These are phyloP conservation scores for Ostrea edulis DNA, from an alignment of 1,140 invertebrate species.

Conservation along the genomic window DNA sequence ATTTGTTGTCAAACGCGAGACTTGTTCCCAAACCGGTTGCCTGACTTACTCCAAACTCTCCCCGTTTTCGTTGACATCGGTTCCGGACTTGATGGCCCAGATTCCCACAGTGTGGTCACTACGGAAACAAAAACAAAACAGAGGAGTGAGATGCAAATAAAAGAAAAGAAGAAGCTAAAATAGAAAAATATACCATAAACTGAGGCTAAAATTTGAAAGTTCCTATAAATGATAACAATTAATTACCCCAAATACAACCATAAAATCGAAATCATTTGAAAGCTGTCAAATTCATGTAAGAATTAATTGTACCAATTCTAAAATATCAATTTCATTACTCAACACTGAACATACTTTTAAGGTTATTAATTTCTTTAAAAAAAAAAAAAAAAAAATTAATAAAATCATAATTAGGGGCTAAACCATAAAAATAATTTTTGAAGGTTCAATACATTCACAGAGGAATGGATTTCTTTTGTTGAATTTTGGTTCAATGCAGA, in stretches of 20 bases:
- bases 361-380: background rate
- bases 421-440: background rate
- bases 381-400: no score
- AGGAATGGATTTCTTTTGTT: background rate
- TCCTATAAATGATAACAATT: no score
- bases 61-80: constrained; percentile 45
- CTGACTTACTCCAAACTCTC: constrained; percentile 6
- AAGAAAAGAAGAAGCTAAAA: constrained; percentile 53
- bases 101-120: constrained; percentile 72
- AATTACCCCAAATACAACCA: no score
- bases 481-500: background rate
- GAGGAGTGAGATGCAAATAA: background rate
- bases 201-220: no score
- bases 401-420: background rate
- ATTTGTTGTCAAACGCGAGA: background rate
- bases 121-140: constrained; percentile 50
- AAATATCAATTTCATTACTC: background rate
- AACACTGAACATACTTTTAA: background rate
- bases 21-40: background rate
- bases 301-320: background rate
- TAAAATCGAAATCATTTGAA: background rate
- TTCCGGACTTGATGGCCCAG: constrained; percentile 60
- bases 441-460: background rate
- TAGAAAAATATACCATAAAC: constrained; percentile 35
- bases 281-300: no score